These are phyloP conservation scores for Leucoraja erinaceus DNA, from an alignment of 2,113 vertebrate species.

Conservation along the genomic window DNA sequence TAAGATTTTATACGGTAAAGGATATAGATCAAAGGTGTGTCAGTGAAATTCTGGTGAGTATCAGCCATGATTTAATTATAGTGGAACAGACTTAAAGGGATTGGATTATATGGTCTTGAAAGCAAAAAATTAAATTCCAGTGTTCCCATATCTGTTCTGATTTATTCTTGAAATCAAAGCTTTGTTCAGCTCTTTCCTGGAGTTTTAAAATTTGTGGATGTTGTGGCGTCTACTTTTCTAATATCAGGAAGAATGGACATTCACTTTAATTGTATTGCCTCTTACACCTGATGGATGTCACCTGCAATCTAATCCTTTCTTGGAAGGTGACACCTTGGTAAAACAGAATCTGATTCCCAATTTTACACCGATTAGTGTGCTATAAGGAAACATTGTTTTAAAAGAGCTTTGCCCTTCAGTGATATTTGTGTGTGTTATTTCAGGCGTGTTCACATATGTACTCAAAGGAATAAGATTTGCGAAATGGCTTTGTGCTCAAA, in stretches of 20 bases:
- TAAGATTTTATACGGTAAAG: neutral
- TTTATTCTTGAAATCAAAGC: neutral
- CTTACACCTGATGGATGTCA: neutral
- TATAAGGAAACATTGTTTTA: too few species aligned
- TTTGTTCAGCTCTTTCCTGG: neutral
- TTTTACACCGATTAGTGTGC: neutral
- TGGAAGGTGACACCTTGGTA: neutral
- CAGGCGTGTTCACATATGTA: too few species aligned
- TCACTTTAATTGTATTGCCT: neutral
- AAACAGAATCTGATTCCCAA: neutral
- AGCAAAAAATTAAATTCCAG: neutral
- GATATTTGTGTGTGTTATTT: neutral
- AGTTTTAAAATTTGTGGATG: neutral
- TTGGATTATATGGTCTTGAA: neutral
- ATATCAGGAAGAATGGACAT: neutral
- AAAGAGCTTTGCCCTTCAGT: neutral
- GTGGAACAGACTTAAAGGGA: neutral
- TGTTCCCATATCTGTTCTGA: neutral
- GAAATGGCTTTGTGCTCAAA: neutral
- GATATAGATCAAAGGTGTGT: neutral
- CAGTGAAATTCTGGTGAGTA: neutral
- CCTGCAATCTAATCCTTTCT: neutral
- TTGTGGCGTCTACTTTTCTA: neutral
- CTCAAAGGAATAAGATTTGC: neutral
- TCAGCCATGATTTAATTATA: neutral